Percentiles rank a stretch among this genome's conserved stretches.
Conservation (phyloP, 2,113 vertebrate genomes). For the Prionailurus viverrinus region DNA sequence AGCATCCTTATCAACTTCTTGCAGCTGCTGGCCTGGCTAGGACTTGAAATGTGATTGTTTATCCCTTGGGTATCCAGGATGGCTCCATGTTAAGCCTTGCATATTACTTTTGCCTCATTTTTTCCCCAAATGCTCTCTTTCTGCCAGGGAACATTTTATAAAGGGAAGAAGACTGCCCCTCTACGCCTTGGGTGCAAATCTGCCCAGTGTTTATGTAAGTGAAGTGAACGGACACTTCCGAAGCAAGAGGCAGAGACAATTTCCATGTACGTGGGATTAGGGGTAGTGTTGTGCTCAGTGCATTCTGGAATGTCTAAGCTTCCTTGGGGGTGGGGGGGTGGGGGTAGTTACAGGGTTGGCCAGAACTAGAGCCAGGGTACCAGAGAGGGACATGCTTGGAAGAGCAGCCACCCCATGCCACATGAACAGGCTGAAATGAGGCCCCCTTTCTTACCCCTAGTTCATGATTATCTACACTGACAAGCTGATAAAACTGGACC, state of each 20-base stretch:
- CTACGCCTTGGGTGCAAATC: neutral
- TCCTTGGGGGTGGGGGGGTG: neutral
- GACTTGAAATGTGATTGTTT: neutral
- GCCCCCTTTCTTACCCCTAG: too few species aligned
- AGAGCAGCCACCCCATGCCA: neutral
- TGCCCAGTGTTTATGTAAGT: neutral
- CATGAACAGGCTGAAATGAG: neutral
- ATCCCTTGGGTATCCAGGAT: neutral
- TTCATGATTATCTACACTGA: neutral
- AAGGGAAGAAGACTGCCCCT: neutral
- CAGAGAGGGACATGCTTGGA: neutral
- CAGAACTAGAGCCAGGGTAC: neutral
- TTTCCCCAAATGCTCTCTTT: neutral
- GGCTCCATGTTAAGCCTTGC: neutral
- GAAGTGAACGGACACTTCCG: neutral
- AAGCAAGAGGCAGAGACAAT: neutral
- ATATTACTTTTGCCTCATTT: constrained; percentile 16
- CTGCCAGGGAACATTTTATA: constrained; percentile 13
- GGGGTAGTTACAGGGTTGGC: neutral
- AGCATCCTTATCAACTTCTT: constrained; percentile 56
- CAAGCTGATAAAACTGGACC: neutral
- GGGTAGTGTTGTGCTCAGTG: neutral
- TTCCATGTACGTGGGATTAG: neutral
- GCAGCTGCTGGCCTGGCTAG: constrained; percentile 33
- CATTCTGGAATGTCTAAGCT: neutral